phyloP scores from a whole-genome alignment of 2,888 invertebrate genomes.

The Drosophila prolongata region DNA sequence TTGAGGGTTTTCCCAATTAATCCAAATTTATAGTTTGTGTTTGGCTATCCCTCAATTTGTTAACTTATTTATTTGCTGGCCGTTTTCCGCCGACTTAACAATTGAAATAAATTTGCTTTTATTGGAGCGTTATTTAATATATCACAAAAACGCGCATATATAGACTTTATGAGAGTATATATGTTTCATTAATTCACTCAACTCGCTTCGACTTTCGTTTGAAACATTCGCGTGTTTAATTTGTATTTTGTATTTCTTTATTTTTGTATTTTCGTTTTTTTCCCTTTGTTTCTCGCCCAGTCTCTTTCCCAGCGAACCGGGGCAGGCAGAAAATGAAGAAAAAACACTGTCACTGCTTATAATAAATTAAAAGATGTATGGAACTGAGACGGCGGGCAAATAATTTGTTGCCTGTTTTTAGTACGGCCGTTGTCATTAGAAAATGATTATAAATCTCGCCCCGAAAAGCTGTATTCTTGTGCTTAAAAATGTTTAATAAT shows the following conservation, averaged over 20 bases:
- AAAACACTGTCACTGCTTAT: slow-evolving; percentile 56
- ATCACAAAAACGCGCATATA: slow-evolving; percentile 19
- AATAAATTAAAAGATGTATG: slow-evolving; percentile 60
- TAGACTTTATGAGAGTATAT: slow-evolving; percentile 16
- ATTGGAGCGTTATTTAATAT: slow-evolving; percentile 41
- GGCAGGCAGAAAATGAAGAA: slow-evolving; percentile 26
- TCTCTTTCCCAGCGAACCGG: slow-evolving; percentile 20
- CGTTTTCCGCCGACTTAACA: slow-evolving; percentile 5
- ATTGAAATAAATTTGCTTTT: slow-evolving; percentile 35
- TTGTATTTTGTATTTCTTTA: slow-evolving; percentile 27
- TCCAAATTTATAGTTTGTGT: slow-evolving; percentile 13
- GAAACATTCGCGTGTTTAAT: slow-evolving; percentile 58
- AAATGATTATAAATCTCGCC: slow-evolving; percentile 32
- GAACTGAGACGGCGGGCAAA: slow-evolving; percentile 18
- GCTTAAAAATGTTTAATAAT: slow-evolving; percentile 2
- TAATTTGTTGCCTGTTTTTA: slow-evolving; percentile 40
- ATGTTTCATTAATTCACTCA: slow-evolving; percentile 45
- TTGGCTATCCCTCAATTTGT: slow-evolving; percentile 13
- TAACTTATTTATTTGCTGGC: slow-evolving; percentile 21
- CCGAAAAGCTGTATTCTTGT: slow-evolving; percentile 1
- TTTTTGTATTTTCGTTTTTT: slow-evolving; percentile 27
- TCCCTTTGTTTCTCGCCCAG: slow-evolving; percentile 31
- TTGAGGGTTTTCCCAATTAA: slow-evolving; percentile 15
- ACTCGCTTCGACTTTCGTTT: slow-evolving; percentile 59
- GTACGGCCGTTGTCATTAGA: slow-evolving; percentile 19